Evolutionary conservation across 2,888 invertebrate species (phyloP).

Genomic region (Dolichopus griseipennis): DNA sequence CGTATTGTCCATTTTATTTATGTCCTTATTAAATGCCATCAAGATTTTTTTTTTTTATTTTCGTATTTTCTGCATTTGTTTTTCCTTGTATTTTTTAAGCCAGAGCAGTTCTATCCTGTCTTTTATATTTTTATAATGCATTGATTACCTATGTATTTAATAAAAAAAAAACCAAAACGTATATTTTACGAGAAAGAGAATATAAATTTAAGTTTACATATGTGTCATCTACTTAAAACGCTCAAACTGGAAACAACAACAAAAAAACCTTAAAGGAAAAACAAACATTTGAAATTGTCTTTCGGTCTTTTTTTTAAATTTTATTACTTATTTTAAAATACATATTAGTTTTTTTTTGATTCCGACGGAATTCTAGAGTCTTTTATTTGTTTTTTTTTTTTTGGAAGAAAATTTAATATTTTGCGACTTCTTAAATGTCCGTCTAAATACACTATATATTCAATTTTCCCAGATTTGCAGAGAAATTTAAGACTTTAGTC

Average conservation of each 20-base stretch:
- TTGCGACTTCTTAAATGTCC: too few relatives aligned
- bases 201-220: neutral
- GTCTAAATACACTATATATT: too few relatives aligned
- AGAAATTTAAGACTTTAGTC: too few relatives aligned
- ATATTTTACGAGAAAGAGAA: neutral
- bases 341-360: too few relatives aligned
- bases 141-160: neutral
- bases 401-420: too few relatives aligned
- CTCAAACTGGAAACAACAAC: neutral
- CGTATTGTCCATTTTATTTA: constrained; percentile 3
- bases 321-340: too few relatives aligned
- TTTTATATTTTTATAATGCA: neutral
- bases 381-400: too few relatives aligned
- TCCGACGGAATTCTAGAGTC: too few relatives aligned
- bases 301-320: neutral
- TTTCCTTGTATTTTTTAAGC: neutral
- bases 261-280: too few relatives aligned
- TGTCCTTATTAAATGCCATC: constrained; percentile 4
- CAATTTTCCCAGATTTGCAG: too few relatives aligned
- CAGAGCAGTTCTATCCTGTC: neutral
- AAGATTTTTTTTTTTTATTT: neutral
- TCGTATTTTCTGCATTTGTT: neutral
- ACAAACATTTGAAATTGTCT: neutral
- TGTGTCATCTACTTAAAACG: neutral
- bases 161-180: neutral